Percentiles rank a stretch among this genome's conserved stretches.
These are phyloP conservation scores for Rhizoglyphus robini DNA, from an alignment of 1,140 invertebrate genomes.

Conservation along the genomic window DNA sequence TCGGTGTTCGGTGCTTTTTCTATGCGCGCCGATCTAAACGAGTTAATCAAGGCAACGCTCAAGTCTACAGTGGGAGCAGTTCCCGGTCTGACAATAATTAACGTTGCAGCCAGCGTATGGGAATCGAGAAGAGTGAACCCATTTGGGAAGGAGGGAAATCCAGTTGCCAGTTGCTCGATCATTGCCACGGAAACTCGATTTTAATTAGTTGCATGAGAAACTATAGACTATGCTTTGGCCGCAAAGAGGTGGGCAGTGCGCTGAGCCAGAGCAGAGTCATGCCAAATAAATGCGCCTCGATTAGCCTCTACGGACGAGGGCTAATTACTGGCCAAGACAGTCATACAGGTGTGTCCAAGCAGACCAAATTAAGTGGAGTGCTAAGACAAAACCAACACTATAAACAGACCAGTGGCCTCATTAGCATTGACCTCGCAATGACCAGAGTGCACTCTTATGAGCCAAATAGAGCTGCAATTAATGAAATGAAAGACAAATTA, in stretches of 20 bases:
- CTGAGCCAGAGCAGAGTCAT: not conserved
- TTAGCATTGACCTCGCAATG: not conserved
- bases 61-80: not conserved
- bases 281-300: not conserved
- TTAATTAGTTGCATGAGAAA: not conserved
- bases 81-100: not conserved
- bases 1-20: not conserved
- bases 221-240: constrained; percentile 1
- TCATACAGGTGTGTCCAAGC: constrained; percentile 5
- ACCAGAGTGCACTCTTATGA: too few relatives aligned
- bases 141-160: constrained; percentile 3
- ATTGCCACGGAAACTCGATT: constrained; percentile 6
- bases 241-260: not conserved
- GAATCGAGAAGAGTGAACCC: too few relatives aligned
- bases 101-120: too few relatives aligned
- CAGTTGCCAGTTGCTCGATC: not conserved
- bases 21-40: constrained; percentile 1
- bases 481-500: too few relatives aligned
- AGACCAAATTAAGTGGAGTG: not conserved
- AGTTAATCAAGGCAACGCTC: not conserved
- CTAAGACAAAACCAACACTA: constrained; percentile 10
- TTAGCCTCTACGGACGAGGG: not conserved
- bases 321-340: too few relatives aligned
- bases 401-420: not conserved
- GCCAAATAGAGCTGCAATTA: too few relatives aligned